These are phyloP conservation scores for Syrrhaptes paradoxus DNA, from an alignment of 2,113 vertebrate species.

Conservation along the genomic window DNA sequence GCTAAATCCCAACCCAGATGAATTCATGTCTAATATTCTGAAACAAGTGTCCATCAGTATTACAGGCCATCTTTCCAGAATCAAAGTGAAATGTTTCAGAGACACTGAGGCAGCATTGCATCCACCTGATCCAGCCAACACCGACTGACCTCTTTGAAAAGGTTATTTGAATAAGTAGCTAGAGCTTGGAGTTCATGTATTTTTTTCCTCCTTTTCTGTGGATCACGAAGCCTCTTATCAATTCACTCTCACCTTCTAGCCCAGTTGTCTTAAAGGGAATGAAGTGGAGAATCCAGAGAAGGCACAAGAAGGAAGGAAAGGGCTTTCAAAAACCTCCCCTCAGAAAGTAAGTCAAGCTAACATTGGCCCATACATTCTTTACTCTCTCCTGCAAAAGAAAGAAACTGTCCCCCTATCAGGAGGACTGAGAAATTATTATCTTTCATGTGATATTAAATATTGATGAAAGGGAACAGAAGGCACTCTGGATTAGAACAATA, in stretches of 20 bases:
- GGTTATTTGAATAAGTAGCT: background rate
- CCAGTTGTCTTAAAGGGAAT: background rate
- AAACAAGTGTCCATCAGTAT: background rate
- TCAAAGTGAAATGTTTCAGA: background rate
- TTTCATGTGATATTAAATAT: background rate
- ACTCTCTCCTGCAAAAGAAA: background rate
- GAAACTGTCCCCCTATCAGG: background rate
- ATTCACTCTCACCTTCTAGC: background rate
- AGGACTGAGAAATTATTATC: background rate
- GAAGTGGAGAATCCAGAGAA: background rate
- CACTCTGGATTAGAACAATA: background rate
- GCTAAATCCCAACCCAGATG: background rate
- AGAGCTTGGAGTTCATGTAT: background rate
- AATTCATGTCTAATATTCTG: background rate
- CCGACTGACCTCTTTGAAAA: background rate
- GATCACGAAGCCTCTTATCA: background rate
- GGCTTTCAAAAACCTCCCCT: background rate
- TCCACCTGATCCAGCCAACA: background rate
- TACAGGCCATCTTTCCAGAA: background rate
- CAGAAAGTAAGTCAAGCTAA: background rate
- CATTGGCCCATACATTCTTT: background rate
- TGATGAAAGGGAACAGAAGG: background rate
- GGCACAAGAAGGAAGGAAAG: background rate
- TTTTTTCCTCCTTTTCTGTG: background rate
- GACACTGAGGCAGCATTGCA: background rate